Conservation (phyloP, 1,140 invertebrate genomes). For the Cardiocondyla obscurior region DNA sequence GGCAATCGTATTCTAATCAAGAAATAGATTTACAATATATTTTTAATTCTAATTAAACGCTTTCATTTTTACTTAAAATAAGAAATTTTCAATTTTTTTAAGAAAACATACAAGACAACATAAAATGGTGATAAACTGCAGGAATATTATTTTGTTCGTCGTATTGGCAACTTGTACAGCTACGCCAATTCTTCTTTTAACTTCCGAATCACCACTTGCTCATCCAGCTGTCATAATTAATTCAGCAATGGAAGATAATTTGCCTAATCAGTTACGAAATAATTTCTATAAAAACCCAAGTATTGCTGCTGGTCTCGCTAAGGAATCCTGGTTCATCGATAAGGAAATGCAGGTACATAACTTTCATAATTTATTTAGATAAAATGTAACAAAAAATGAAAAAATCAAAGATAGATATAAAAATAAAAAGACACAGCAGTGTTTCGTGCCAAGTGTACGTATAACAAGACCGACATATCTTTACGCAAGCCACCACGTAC, state of each 20-base stretch:
- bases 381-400: neutral
- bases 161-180: constrained; percentile 64
- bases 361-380: neutral
- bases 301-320: constrained; percentile 88
- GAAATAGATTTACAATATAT: neutral
- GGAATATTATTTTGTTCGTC: constrained; percentile 34
- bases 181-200: constrained; percentile 72
- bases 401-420: too few species aligned
- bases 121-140: neutral
- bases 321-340: constrained; percentile 89
- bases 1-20: neutral
- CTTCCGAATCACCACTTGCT: constrained; percentile 69
- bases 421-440: too few species aligned
- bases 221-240: constrained; percentile 87
- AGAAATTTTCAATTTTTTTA: neutral
- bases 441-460: too few species aligned
- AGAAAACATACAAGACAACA: neutral
- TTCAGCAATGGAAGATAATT: constrained; percentile 85
- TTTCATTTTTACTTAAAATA: neutral
- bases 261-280: constrained; percentile 87
- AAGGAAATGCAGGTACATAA: constrained; percentile 87
- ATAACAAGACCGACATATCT: too few species aligned
- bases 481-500: too few species aligned
- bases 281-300: constrained; percentile 91
- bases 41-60: neutral